Evolutionary conservation across 2,113 vertebrate genomes (phyloP).

Genomic region (Bos javanicus): DNA sequence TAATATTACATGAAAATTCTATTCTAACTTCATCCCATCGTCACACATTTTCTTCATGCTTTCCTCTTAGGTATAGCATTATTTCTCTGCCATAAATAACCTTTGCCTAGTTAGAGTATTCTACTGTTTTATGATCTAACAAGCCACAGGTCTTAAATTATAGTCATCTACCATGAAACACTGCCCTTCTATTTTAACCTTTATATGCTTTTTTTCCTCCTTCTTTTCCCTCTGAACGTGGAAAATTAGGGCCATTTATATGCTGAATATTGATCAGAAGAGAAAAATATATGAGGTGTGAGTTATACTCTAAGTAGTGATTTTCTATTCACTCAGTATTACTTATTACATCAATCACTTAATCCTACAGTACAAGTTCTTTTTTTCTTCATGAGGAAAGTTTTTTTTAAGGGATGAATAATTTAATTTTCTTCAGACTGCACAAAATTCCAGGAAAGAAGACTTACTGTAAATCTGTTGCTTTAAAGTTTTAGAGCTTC

Average conservation of each 20-base stretch:
- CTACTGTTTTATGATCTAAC: slow-evolving; percentile 49
- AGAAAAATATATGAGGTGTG: slow-evolving; percentile 23
- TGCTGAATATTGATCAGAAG: slow-evolving; percentile 59
- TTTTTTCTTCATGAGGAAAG: slow-evolving; percentile 39
- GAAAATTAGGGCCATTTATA: slow-evolving; percentile 44
- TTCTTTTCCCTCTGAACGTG: not conserved
- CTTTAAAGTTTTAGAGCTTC: not conserved
- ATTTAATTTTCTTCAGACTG: not conserved
- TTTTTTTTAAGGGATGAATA: slow-evolving; percentile 23
- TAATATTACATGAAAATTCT: not conserved
- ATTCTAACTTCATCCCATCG: not conserved
- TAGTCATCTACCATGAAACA: not conserved
- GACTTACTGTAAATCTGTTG: not conserved
- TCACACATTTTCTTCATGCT: not conserved
- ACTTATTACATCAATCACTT: slow-evolving; percentile 30
- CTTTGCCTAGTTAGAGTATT: not conserved
- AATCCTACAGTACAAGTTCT: not conserved
- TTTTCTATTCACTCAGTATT: slow-evolving; percentile 36
- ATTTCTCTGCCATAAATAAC: slow-evolving; percentile 7
- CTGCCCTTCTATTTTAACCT: slow-evolving; percentile 32
- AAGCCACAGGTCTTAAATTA: slow-evolving; percentile 40
- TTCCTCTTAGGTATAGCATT: not conserved
- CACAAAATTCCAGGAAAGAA: not conserved
- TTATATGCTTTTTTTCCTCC: slow-evolving; percentile 41
- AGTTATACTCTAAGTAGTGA: slow-evolving; percentile 24